Evolutionary conservation across 2,888 invertebrate species (phyloP).

Genomic region (Plebejus anna): DNA sequence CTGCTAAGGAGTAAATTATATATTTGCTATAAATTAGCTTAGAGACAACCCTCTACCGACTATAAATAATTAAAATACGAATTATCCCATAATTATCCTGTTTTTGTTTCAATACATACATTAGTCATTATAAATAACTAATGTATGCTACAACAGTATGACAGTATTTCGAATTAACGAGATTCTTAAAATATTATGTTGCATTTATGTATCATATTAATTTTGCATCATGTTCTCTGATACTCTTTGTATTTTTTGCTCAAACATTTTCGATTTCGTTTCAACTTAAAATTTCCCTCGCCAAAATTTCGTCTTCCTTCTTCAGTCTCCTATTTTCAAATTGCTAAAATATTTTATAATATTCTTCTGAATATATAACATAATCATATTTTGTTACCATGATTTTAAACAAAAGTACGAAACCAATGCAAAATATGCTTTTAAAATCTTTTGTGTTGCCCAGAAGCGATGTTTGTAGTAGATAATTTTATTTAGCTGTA

Average conservation of each 20-base stretch:
- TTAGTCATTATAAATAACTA: too few relatives aligned
- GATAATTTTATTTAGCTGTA: neutral
- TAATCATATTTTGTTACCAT: neutral
- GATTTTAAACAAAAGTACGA: too few relatives aligned
- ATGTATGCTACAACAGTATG: too few relatives aligned
- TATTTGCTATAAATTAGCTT: neutral
- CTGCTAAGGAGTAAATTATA: neutral
- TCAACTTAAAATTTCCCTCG: neutral
- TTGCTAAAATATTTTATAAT: neutral
- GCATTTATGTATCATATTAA: neutral
- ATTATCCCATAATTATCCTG: too few relatives aligned
- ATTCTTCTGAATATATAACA: neutral
- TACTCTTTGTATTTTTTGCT: neutral
- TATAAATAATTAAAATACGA: neutral
- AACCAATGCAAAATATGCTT: neutral
- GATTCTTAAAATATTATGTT: too few relatives aligned
- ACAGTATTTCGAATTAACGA: too few relatives aligned
- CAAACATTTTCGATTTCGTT: neutral
- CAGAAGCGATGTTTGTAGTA: neutral
- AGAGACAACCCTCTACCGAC: neutral
- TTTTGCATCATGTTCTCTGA: too few relatives aligned
- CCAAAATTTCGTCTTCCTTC: constrained; percentile 18
- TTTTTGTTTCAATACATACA: too few relatives aligned
- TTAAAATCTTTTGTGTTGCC: neutral
- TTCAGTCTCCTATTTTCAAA: neutral